Conservation (phyloP, 92 coral and sea anemone species). For the Paramuricea clavata region DNA sequence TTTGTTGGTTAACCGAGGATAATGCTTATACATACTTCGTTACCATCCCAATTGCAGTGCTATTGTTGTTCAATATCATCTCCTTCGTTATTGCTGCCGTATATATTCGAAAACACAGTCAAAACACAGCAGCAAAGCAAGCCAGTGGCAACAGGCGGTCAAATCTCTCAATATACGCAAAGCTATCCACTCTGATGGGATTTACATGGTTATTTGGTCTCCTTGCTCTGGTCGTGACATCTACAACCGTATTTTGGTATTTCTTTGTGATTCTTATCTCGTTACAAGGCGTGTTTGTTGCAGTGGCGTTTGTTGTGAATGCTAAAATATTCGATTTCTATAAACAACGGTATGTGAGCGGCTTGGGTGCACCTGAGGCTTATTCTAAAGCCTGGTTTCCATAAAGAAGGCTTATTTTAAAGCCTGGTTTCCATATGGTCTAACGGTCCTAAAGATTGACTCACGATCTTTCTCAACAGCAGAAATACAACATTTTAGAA, state of each 20-base stretch:
- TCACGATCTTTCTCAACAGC: too few relatives aligned
- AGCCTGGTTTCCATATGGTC: too few relatives aligned
- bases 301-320: constrained; percentile 49
- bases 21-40: constrained; percentile 51
- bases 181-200: constrained; percentile 83
- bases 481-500: too few relatives aligned
- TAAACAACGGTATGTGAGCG: too few relatives aligned
- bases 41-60: constrained; percentile 58
- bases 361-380: too few relatives aligned
- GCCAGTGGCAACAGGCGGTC: constrained; percentile 27
- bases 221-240: constrained; percentile 46
- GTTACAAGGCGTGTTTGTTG: constrained; percentile 70
- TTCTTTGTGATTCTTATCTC: constrained; percentile 71
- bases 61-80: constrained; percentile 53
- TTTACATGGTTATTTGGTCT: constrained; percentile 79
- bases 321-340: constrained; percentile 28
- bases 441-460: too few relatives aligned
- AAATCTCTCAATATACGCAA: constrained; percentile 67
- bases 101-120: constrained; percentile 66
- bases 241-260: constrained; percentile 62
- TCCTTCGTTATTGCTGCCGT: constrained; percentile 70
- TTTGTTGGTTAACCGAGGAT: constrained; percentile 72
- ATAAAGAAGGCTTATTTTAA: too few relatives aligned
- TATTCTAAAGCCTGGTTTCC: too few relatives aligned
- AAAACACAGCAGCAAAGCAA: constrained; percentile 45